phyloP scores from a whole-genome alignment of 2,113 vertebrate genomes.

The Anhinga rufa region DNA sequence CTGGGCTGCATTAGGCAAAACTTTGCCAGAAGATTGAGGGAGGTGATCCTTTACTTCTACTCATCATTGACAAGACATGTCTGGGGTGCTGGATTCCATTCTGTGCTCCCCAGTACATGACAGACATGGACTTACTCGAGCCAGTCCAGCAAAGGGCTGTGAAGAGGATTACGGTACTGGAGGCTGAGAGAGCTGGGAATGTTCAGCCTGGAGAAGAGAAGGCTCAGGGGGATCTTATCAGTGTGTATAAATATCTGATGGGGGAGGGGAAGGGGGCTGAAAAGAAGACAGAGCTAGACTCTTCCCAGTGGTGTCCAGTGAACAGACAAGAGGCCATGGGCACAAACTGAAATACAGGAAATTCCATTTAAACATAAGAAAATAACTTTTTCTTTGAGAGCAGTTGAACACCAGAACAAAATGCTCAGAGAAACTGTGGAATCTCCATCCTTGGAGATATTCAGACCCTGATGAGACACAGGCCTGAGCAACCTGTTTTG shows the following conservation, averaged over 20 bases:
- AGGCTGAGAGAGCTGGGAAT: not conserved
- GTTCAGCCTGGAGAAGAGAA: not conserved
- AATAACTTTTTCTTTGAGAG: not conserved
- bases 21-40: not conserved
- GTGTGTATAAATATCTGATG: not conserved
- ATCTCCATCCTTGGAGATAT: not conserved
- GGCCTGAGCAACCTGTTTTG: not conserved
- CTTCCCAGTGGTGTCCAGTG: not conserved
- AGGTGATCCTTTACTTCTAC: not conserved
- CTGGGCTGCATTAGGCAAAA: not conserved
- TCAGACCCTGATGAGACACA: not conserved
- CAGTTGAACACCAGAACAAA: fast-evolving
- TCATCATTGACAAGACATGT: not conserved
- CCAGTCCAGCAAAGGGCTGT: not conserved
- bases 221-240: not conserved
- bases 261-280: not conserved
- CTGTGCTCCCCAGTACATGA: not conserved
- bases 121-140: not conserved
- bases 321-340: not conserved
- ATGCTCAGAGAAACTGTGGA: not conserved
- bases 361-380: not conserved
- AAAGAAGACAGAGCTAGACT: not conserved
- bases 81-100: not conserved
- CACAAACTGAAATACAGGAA: not conserved
- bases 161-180: not conserved